phyloP scores from a whole-genome alignment of 35 echinoderm and acorn worm genomes.

The Diadema setosum region DNA sequence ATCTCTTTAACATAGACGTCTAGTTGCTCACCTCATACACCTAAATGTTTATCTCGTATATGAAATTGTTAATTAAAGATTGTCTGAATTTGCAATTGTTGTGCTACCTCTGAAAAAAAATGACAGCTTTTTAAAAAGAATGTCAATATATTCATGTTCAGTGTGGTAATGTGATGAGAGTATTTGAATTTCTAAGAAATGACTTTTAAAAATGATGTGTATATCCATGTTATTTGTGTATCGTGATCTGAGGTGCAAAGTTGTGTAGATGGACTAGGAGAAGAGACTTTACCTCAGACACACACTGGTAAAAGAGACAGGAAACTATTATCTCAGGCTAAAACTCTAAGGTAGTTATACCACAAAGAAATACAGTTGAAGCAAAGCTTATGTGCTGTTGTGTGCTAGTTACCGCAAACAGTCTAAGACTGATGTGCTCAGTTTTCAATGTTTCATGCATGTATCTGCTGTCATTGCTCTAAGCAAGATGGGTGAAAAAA shows the following conservation, averaged over 20 bases:
- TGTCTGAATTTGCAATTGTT: slow-evolving; percentile 26
- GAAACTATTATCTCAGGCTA: slow-evolving; percentile 17
- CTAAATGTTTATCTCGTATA: neutral
- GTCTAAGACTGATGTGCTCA: slow-evolving; percentile 11
- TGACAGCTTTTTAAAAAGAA: slow-evolving; percentile 23
- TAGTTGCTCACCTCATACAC: too few species aligned
- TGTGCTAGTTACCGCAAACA: slow-evolving; percentile 6
- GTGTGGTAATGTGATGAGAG: neutral
- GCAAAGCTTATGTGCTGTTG: slow-evolving; percentile 12
- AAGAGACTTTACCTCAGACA: neutral
- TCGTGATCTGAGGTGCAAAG: neutral
- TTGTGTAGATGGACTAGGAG: neutral
- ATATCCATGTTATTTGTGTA: neutral
- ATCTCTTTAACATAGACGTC: too few species aligned
- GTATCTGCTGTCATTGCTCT: slow-evolving; percentile 17
- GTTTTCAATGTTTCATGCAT: neutral
- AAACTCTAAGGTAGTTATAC: neutral
- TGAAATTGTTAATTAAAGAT: neutral
- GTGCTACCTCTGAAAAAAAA: slow-evolving; percentile 8
- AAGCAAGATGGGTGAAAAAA: neutral
- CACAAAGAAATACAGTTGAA: neutral
- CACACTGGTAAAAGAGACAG: neutral
- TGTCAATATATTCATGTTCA: neutral
- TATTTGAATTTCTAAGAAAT: slow-evolving; percentile 27
- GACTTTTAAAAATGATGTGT: neutral